These are phyloP conservation scores for Drosophila quinaria DNA, from an alignment of 2,888 invertebrate genomes.

Conservation along the genomic window DNA sequence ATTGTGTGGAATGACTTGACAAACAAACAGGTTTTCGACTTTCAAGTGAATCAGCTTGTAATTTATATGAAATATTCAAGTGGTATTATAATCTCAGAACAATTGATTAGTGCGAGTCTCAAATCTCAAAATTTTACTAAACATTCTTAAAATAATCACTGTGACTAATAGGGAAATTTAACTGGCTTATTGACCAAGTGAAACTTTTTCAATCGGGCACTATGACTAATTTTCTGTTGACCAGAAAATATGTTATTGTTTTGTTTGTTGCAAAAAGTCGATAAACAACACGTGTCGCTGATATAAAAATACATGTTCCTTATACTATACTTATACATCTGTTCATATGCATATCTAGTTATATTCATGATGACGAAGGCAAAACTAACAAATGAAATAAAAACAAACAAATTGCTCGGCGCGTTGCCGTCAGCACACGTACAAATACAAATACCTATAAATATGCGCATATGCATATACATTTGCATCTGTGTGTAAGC, in stretches of 20 bases:
- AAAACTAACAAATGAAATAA: slow-evolving; percentile 39
- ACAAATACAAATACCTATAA: slow-evolving; percentile 8
- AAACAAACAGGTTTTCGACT: slow-evolving; percentile 7
- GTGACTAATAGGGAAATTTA: slow-evolving; percentile 12
- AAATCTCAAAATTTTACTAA: too few relatives aligned
- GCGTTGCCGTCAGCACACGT: slow-evolving; percentile 8
- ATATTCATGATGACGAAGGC: slow-evolving; percentile 51
- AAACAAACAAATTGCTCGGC: slow-evolving; percentile 51
- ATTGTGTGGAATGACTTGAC: not conserved
- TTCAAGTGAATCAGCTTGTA: not conserved
- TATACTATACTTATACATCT: not conserved
- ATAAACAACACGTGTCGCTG: slow-evolving; percentile 44
- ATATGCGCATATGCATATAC: not conserved
- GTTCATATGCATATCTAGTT: slow-evolving; percentile 6
- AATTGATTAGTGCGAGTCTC: too few relatives aligned
- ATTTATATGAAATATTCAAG: not conserved
- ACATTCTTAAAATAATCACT: not conserved
- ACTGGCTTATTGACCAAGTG: not conserved
- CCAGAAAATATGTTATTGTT: slow-evolving; percentile 15
- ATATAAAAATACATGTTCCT: slow-evolving; percentile 3
- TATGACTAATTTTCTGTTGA: slow-evolving; percentile 26
- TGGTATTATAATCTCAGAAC: not conserved
- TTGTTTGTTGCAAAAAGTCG: slow-evolving; percentile 39
- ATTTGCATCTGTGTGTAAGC: slow-evolving; percentile 2
- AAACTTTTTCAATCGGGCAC: slow-evolving; percentile 14